Evolutionary conservation across 2,113 vertebrate genomes (phyloP), one percentile per base, ranked within the genome.

Genomic region (Diadophis punctatus): DNA sequence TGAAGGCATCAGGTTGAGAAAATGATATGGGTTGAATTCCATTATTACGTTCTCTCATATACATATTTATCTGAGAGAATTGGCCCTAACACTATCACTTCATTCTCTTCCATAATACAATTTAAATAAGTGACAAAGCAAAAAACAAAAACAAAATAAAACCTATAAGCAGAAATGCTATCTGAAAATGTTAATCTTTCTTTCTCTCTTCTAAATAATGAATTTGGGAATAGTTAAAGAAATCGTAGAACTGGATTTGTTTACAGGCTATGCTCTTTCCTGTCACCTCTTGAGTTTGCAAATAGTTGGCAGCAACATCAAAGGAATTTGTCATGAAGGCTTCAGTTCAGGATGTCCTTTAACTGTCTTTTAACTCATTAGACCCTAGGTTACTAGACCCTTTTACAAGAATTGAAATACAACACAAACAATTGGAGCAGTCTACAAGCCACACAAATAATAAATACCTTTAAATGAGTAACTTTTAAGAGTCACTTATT

Each of bases 311-410:
- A 30, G 3, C 20, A 48, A 39, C 48, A 84, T 91, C 91, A 60
- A 93, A 92, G 52, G 3, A 52, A 87, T 46, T 93, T 86, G 23
- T 1, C 3, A 3, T 53, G 52, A 60, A 56, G 63, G 90, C 48
- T 48, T 95, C 27, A 60, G 58, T 14, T 48, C 55, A 16, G 63
- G 43, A 3, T 5, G 34, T 68, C 16, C n/a, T 91, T 94, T 18
- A 93, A 86, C 49, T 93, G 5, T 43, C 90, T 93, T 74, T 88
- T 90, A 52, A 63, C 74, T 91, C 92, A 55, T 1, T 55, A 22
- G 18, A 22, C 1, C 4, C 18, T 55, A 34, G 87, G 84, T 86
- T 84, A 94, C 63, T 22, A 48, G 53, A 58, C 27, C 49, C 25
- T 22, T 86, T 91, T 43, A 90, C 55, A 22, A 87, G 86, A 89